Conservation (phyloP, 2,888 invertebrate genomes). For the Oithona nana region DNA sequence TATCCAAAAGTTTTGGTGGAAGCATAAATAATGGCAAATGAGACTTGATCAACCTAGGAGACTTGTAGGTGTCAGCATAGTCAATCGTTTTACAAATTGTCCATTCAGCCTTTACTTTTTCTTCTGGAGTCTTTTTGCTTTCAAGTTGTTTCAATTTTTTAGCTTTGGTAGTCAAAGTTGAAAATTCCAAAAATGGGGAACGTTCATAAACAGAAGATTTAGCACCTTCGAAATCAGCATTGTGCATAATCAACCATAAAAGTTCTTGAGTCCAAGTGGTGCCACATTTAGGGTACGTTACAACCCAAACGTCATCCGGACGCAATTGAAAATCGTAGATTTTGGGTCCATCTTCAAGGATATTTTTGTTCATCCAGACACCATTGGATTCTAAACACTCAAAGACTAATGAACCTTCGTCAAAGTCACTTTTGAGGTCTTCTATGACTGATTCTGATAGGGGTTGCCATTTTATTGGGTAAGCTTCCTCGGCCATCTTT, state of each 20-base stretch:
- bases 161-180: background rate
- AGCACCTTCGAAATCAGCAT: background rate
- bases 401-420: background rate
- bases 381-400: background rate
- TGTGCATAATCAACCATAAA: background rate
- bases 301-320: conserved; percentile 14
- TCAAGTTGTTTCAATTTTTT: no score
- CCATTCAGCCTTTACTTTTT: background rate
- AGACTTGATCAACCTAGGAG: conserved; percentile 21
- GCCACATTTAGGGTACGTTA: conserved; percentile 15
- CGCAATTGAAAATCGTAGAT: background rate
- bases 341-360: background rate
- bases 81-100: background rate
- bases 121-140: background rate
- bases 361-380: background rate
- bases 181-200: background rate
- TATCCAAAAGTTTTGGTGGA: conserved; percentile 19
- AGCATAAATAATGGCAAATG: conserved; percentile 23
- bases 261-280: conserved; percentile 16
- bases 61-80: background rate
- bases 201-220: background rate
- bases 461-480: no score
- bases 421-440: background rate
- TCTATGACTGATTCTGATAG: no score
- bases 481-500: no score